These are phyloP conservation scores for Myotis lucifugus DNA, from an alignment of 2,113 vertebrate genomes.

Conservation along the genomic window DNA sequence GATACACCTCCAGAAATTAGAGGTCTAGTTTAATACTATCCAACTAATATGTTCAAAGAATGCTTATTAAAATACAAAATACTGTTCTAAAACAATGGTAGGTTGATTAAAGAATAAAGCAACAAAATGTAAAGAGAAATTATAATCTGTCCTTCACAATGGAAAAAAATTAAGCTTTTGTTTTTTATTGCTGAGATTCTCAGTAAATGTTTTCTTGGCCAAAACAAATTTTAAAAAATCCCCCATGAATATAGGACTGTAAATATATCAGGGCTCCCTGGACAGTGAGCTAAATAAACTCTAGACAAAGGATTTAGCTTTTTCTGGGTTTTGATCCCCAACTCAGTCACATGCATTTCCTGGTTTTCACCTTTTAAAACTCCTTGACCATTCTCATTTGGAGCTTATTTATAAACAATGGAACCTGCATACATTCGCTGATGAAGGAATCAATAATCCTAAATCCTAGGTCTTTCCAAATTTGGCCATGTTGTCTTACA, in stretches of 20 bases:
- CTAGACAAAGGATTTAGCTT: not conserved
- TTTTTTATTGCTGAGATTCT: slow-evolving; percentile 42
- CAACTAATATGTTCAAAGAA: slow-evolving; percentile 57
- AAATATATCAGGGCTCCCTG: not conserved
- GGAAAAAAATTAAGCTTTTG: slow-evolving; percentile 6
- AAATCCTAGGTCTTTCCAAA: not conserved
- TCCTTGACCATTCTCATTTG: not conserved
- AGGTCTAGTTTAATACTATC: slow-evolving; percentile 45
- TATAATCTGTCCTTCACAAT: not conserved
- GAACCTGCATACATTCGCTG: not conserved
- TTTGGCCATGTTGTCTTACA: not conserved
- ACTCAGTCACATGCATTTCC: not conserved
- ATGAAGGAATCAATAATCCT: slow-evolving; percentile 16
- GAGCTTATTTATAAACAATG: slow-evolving; percentile 30
- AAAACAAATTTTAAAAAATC: slow-evolving; percentile 35
- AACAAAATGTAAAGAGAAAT: slow-evolving; percentile 48
- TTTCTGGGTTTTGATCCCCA: not conserved
- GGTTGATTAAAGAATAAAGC: slow-evolving; percentile 62
- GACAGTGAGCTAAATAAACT: slow-evolving; percentile 7
- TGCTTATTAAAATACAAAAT: slow-evolving; percentile 68
- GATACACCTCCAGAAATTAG: not conserved
- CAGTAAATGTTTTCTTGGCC: slow-evolving; percentile 8
- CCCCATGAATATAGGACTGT: not conserved
- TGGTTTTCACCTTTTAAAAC: not conserved
- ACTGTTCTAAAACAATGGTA: slow-evolving; percentile 29